Conservation (phyloP, 2,888 invertebrate genomes). For the Cantharis rufa region DNA sequence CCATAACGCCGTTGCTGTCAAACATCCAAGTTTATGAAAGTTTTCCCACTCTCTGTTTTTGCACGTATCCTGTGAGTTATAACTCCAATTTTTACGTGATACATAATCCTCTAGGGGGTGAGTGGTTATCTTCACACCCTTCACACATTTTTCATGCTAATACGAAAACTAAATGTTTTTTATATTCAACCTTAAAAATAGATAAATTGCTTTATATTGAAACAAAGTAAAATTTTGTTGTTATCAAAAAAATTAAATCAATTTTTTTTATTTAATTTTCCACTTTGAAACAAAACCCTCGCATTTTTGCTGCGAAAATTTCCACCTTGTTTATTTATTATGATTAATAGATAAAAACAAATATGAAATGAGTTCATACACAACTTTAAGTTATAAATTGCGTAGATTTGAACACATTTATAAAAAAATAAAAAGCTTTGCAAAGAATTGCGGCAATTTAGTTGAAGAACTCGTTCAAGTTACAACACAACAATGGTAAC, state of each 20-base stretch:
- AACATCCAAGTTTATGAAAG: constrained; percentile 30
- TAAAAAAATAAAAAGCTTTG: not conserved
- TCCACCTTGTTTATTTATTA: not conserved
- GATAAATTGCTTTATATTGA: not conserved
- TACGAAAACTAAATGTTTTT: constrained; percentile 27
- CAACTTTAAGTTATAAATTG: not conserved
- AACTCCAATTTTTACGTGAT: constrained; percentile 31
- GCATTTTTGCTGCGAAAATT: not conserved
- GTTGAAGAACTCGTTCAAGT: not conserved
- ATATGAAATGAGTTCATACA: not conserved
- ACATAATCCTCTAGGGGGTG: constrained; percentile 27
- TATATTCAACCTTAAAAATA: constrained; percentile 6
- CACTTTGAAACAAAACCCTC: not conserved
- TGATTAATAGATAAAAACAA: not conserved
- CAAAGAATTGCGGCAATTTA: not conserved
- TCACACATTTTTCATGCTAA: constrained; percentile 29
- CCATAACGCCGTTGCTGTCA: constrained; percentile 23
- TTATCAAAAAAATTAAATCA: not conserved
- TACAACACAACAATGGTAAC: not conserved
- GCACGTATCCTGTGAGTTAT: constrained; percentile 27
- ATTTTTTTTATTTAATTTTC: not conserved
- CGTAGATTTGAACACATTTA: not conserved
- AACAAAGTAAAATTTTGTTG: not conserved
- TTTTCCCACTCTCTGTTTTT: constrained; percentile 17
- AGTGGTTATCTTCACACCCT: constrained; percentile 29